A percentile compares a stretch with the other conserved stretches of the same genome.
phyloP scores from a whole-genome alignment of 2,113 vertebrate species.

The Hydrolagus affinis region DNA sequence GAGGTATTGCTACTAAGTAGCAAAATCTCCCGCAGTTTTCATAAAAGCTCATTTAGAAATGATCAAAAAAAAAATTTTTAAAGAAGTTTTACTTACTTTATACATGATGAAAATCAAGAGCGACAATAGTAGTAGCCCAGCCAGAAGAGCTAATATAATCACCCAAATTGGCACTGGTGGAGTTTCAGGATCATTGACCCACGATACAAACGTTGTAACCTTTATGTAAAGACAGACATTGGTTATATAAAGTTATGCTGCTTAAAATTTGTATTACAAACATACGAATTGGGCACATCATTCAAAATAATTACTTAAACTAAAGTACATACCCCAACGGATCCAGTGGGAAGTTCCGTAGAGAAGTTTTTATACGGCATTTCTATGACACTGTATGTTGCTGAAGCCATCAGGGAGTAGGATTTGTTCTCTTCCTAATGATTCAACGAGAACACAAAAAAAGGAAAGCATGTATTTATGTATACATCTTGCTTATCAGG shows the following conservation, averaged over 20 bases:
- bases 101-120: slow-evolving; percentile 93
- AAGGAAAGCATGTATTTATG: slow-evolving; percentile 21
- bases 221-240: slow-evolving; percentile 42
- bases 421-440: slow-evolving; percentile 84
- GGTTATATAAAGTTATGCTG: background rate
- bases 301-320: background rate
- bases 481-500: background rate
- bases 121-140: slow-evolving; percentile 82
- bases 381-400: slow-evolving; percentile 82
- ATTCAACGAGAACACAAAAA: slow-evolving; percentile 53
- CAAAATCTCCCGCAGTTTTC: background rate
- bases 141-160: slow-evolving; percentile 82
- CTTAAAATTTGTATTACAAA: background rate
- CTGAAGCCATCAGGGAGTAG: slow-evolving; percentile 72
- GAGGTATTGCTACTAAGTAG: background rate
- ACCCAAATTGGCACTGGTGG: slow-evolving; percentile 84
- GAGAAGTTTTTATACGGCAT: slow-evolving; percentile 88
- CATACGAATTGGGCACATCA: background rate
- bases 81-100: slow-evolving; percentile 63
- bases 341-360: slow-evolving; percentile 73
- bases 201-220: slow-evolving; percentile 80
- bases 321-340: slow-evolving; percentile 66
- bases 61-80: background rate
- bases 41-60: background rate
- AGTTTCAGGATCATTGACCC: slow-evolving; percentile 66